phyloP scores from a whole-genome alignment of 2,797 vertebrate genomes.

The Setipinna tenuifilis region DNA sequence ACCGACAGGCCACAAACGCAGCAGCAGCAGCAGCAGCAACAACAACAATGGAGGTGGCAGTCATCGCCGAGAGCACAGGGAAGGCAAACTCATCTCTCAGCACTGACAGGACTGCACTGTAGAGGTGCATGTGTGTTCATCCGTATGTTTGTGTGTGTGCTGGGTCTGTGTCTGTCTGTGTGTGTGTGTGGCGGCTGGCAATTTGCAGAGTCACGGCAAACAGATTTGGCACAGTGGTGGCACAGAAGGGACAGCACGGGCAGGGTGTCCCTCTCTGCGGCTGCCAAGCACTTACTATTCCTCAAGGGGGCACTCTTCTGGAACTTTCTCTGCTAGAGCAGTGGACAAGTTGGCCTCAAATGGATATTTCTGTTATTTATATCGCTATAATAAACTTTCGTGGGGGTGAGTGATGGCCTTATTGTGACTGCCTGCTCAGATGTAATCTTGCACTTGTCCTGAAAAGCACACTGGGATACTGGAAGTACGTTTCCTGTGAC shows the following conservation, averaged over 20 bases:
- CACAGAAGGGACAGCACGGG: not conserved
- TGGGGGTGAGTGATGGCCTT: not conserved
- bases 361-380: conserved; percentile 8
- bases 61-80: not conserved
- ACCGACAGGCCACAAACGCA: not conserved
- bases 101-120: not conserved
- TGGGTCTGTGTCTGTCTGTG: too few species aligned
- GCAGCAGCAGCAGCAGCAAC: not conserved
- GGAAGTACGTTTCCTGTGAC: not conserved
- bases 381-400: not conserved
- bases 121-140: too few species aligned
- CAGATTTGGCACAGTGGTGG: not conserved
- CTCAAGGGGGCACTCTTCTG: not conserved
- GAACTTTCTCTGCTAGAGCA: not conserved
- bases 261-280: not conserved
- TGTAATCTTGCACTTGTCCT: not conserved
- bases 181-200: too few species aligned
- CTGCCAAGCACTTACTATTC: conserved; percentile 4
- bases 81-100: not conserved
- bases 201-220: not conserved
- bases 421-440: not conserved
- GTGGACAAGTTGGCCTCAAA: not conserved
- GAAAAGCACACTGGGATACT: not conserved
- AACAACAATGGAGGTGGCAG: too few species aligned
- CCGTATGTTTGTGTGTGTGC: too few species aligned